phyloP scores from a whole-genome alignment of 2,113 vertebrate species.

The Galeopterus variegatus region DNA sequence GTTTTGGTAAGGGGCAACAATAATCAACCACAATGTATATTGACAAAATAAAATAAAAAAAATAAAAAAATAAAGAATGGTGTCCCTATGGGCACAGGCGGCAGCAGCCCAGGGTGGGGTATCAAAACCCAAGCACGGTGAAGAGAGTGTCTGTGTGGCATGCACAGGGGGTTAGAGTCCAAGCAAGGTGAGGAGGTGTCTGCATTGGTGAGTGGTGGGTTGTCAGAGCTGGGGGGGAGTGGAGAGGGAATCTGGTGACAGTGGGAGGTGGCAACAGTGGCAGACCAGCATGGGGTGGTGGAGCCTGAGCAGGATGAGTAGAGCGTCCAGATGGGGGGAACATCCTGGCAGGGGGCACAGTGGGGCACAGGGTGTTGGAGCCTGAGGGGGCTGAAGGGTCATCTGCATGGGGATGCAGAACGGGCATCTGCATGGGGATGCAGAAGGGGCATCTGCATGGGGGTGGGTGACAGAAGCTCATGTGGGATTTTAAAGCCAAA shows the following conservation, averaged over 20 bases:
- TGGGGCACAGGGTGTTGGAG: background rate
- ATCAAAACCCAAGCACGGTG: background rate
- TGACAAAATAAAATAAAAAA: too few species aligned
- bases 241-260: too few species aligned
- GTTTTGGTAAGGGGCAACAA: too few species aligned
- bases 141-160: background rate
- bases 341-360: too few species aligned
- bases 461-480: background rate
- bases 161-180: too few species aligned
- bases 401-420: background rate
- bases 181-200: too few species aligned
- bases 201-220: background rate
- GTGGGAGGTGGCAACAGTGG: background rate
- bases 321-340: background rate
- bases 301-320: background rate
- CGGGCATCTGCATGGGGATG: background rate
- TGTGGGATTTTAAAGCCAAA: background rate
- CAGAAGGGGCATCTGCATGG: background rate
- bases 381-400: background rate
- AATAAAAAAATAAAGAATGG: too few species aligned
- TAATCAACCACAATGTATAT: too few species aligned
- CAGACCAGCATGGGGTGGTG: background rate
- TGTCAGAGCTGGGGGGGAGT: background rate
- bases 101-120: background rate
- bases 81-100: background rate